Evolutionary conservation across 2,888 invertebrate genomes (phyloP), one percentile per base, ranked within the genome.

Genomic region (Phorcus lineatus): DNA sequence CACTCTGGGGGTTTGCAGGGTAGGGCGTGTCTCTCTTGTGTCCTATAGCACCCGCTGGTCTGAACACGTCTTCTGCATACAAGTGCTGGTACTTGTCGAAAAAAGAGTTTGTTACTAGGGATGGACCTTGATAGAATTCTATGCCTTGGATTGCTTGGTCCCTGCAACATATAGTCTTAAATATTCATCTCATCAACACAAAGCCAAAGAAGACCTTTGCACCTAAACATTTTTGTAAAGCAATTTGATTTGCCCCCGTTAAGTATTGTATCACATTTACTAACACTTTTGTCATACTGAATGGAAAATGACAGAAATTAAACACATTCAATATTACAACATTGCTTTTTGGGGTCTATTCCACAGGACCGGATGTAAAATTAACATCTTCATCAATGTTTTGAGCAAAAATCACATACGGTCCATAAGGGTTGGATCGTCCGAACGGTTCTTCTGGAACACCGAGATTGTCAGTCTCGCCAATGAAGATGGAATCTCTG

Each of bases 51-150:
- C 80, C 83, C 16, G 79, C 79, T 11, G 79, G 40, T 55, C 81
- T 77, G 57, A 54, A 55, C 17, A 57, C 55, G 0, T 28, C 22
- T 17, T 55, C 57, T 11, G 55, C 55, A 17, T 36, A 55, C 36
- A n/a, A 4, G 54, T 24, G 19, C 55, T n/a, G 13, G 70, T 74
- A 83, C 13, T 52, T 22, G 74, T 83, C 74, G 78, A 83, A 83
- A 79, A 74, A 81, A 36, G 62, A 74, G 57, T 79, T 62, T 16
- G 74, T 77, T 19, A 79, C 40, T 47, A 75, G 47, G 53, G 52
- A 31, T 13, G 83, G 83, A 1, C 83, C 83, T 52, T 83, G 81
- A 53, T 81, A 83, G 36, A 83, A 66, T 22, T 19, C 24, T n/a
- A 77, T 17, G 7, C 77, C 83, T 22, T 78, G 79, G 7, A 79